A percentile compares a stretch with the other conserved stretches of the same genome.
Evolutionary conservation across 2,797 vertebrate species (phyloP).

Genomic region (Oreonectes daqikongensis): DNA sequence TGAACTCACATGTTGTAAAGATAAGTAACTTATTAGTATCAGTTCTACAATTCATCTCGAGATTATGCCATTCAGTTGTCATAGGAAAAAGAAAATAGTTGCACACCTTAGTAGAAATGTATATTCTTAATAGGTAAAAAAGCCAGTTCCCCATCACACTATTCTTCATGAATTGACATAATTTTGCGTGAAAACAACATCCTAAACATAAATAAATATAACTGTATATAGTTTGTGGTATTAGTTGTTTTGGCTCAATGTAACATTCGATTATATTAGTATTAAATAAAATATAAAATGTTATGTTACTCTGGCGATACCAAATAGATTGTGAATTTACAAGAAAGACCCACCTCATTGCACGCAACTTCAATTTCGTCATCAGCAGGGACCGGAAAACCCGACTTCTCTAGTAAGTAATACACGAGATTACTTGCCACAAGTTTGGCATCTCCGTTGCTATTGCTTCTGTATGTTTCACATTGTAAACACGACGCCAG

Average conservation of each 20-base stretch:
- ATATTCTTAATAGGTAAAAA: no score
- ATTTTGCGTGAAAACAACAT: no score
- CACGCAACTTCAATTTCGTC: background rate
- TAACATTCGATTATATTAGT: background rate
- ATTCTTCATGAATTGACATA: no score
- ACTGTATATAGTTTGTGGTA: background rate
- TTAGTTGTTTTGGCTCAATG: background rate
- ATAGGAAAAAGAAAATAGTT: no score
- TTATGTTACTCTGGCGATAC: background rate
- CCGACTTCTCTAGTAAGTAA: background rate
- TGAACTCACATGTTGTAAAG: no score
- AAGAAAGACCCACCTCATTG: background rate
- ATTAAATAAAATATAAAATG: background rate
- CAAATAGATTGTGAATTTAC: background rate
- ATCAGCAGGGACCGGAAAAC: background rate
- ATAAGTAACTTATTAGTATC: no score
- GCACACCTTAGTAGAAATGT: no score
- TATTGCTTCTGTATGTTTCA: no score
- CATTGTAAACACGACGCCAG: background rate
- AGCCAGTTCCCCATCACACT: no score
- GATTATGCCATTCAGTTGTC: no score
- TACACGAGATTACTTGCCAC: background rate
- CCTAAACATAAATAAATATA: no score
- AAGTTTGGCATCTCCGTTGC: background rate
- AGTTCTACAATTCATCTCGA: no score